Evolutionary conservation across 1,140 invertebrate genomes (phyloP).

Genomic region (Asbolus verrucosus): DNA sequence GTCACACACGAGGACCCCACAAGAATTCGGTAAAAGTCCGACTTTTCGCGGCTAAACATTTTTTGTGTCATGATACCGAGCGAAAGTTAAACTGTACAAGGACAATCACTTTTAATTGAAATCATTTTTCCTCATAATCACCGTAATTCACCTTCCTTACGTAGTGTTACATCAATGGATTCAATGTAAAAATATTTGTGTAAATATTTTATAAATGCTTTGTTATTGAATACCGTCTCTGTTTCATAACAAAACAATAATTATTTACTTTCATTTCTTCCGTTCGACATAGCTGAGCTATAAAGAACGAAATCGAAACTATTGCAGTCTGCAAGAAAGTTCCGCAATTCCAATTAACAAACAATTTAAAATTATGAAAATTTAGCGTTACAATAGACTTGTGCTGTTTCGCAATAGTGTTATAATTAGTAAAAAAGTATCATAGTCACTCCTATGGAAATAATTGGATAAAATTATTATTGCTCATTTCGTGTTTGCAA

Average conservation of each 20-base stretch:
- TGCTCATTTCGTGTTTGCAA: no score
- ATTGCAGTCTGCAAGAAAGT: conserved; percentile 12
- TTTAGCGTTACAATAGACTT: no score
- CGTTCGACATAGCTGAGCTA: conserved; percentile 17
- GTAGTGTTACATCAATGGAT: neutral
- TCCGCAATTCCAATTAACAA: conserved; percentile 10
- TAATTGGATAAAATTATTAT: no score
- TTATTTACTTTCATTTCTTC: conserved; percentile 38
- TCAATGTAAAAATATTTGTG: no score
- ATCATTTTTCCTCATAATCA: neutral
- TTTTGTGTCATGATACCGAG: conserved; percentile 14
- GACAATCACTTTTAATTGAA: conserved; percentile 36
- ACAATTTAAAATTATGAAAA: neutral
- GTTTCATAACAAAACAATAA: conserved; percentile 32
- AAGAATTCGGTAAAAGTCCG: conserved; percentile 10
- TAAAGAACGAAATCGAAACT: conserved; percentile 28
- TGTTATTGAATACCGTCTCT: neutral
- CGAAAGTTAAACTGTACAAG: conserved; percentile 42
- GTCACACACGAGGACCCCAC: no score
- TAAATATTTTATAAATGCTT: no score
- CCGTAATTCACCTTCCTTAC: conserved; percentile 5
- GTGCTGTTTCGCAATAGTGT: conserved; percentile 2
- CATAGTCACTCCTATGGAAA: no score
- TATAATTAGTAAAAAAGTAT: neutral
- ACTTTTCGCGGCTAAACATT: neutral